A percentile compares a stretch with the other conserved stretches of the same genome.
phyloP scores from a whole-genome alignment of 2,888 invertebrate species.

The Hypercompe scribonia region DNA sequence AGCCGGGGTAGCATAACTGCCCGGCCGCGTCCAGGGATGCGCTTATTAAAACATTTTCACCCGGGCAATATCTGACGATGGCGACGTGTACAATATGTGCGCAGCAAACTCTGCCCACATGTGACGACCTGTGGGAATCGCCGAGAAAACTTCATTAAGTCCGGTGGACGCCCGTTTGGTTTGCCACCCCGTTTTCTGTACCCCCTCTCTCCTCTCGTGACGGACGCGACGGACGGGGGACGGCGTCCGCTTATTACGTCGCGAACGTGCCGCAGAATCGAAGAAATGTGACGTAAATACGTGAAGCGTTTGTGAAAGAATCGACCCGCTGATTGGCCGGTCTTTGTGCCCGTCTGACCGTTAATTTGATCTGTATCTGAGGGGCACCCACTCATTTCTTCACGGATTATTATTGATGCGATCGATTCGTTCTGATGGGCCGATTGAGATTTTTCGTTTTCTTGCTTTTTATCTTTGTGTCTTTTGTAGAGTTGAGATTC shows the following conservation, averaged over 20 bases:
- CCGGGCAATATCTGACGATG: slow-evolving; percentile 81
- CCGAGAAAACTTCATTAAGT: slow-evolving; percentile 87
- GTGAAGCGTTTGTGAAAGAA: slow-evolving; percentile 78
- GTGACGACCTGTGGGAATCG: slow-evolving; percentile 87
- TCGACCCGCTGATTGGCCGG: slow-evolving; percentile 80
- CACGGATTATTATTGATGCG: slow-evolving; percentile 77
- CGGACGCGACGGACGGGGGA: slow-evolving; percentile 75
- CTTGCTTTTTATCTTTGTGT: slow-evolving; percentile 23
- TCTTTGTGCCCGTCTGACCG: slow-evolving; percentile 82
- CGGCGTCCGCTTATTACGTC: slow-evolving; percentile 83
- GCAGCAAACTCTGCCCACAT: slow-evolving; percentile 81
- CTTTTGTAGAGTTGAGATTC: slow-evolving; percentile 22
- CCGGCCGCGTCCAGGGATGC: slow-evolving; percentile 74
- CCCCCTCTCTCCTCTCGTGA: slow-evolving; percentile 56
- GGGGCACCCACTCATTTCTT: slow-evolving; percentile 68
- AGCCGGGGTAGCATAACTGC: slow-evolving; percentile 61
- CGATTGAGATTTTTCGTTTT: slow-evolving; percentile 33
- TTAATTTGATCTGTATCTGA: slow-evolving; percentile 83
- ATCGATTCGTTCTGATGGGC: slow-evolving; percentile 72
- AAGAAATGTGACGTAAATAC: slow-evolving; percentile 86
- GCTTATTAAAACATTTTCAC: slow-evolving; percentile 86
- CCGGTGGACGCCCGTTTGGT: slow-evolving; percentile 68
- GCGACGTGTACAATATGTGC: slow-evolving; percentile 84
- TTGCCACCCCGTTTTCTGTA: slow-evolving; percentile 48
- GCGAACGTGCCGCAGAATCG: slow-evolving; percentile 86